Base-by-base conservation (phyloP, 2,113 vertebrate genomes). In the Triplophysa rosa region DNA sequence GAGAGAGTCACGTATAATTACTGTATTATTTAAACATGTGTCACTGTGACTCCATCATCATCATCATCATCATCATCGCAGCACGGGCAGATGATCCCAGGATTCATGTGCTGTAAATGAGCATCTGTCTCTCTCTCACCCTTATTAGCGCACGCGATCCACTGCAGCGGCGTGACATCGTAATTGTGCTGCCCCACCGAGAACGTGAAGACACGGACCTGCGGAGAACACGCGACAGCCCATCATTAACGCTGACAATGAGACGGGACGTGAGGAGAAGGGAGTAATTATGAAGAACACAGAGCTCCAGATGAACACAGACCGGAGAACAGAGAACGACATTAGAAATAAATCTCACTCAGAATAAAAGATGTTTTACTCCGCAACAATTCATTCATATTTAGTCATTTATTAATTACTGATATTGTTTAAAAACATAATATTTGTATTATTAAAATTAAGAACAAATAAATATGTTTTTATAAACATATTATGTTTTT, bases 181-280 rank as follows among this genome's bases (percentile, higher is more conserved):
- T 99, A 99, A 91, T 99, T 99, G 90, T 99, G 98, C 80, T 99
- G 98, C 79, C 98, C 98, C 0, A 99, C 97, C 0, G 98, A 99
- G 91, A 99, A 99, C 1, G 98, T 99, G 88, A 99, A 99, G 37
- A 99, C 98, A 1, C 98, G 0, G 88, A 93, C 91, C 89, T 92
- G 71, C 8, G 67, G 49, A 67, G 40, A 29, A n/a, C 33, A 79
- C 45, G 33, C 16, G n/a, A 64, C 19, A 47, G 56, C 40, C 58
- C 29, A 26, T 21, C 62, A 77, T 77, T 77, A 77, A 19, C 47
- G 37, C 17, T 9, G 23, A 59, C 24, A 61, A 74, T 74, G 42
- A 61, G 37, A 74, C 58, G 45, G 72, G 33, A 62, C 61, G 62
- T 16, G 23, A 74, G 72, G 21, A 45, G 40, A 49, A 47, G 47